Evolutionary conservation across 2,888 invertebrate species (phyloP), one percentile per base, ranked within the genome.

Genomic region (Magallana nippona): DNA sequence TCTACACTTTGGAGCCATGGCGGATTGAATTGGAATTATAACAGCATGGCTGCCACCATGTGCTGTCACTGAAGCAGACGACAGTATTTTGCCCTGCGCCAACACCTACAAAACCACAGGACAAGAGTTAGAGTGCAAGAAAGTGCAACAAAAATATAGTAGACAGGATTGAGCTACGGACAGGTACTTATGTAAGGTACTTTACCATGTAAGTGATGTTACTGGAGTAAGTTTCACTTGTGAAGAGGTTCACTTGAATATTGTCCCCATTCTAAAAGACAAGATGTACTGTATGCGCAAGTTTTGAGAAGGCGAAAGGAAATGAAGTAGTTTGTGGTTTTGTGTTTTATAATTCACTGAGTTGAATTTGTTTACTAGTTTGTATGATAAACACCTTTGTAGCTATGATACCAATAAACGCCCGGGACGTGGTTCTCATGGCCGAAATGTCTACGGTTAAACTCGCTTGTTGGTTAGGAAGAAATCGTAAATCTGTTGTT

Each of bases 1-100:
- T 32, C 84, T 78, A 32, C 77, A 32, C 32, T 56, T 55, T 13
- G 84, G 84, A 22, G 62, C 27, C 79, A 84, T 60, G 22, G 60
- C 78, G 19, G 62, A 3, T 55, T 63, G 78, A 17, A 84, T 71
- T 2, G 62, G 62, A n/a, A 81, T 15, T 10, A 55, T 57, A 44
- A 44, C 32, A 32, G 71, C 71, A 2, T 71, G 71, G 27, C 22
- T 71, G 15, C 71, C 71, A 27, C 71, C 32, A 19, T 27, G 32
- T 11, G 19, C 17, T 11, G 27, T 71, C 2, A 71, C 71, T 8
- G 71, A 71, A 27, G 22, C 71, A 22, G 71, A 71, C 15, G 71
- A 10, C 2, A 71, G 71, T 3, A 71, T 71, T 13, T 13, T 71
- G 15, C 71, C 71, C 8, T 71, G 71, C 11, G 27, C 27, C 27